Percentiles rank a stretch among this genome's conserved stretches.
phyloP scores from a whole-genome alignment of 2,113 vertebrate species.

The Pipra filicauda region DNA sequence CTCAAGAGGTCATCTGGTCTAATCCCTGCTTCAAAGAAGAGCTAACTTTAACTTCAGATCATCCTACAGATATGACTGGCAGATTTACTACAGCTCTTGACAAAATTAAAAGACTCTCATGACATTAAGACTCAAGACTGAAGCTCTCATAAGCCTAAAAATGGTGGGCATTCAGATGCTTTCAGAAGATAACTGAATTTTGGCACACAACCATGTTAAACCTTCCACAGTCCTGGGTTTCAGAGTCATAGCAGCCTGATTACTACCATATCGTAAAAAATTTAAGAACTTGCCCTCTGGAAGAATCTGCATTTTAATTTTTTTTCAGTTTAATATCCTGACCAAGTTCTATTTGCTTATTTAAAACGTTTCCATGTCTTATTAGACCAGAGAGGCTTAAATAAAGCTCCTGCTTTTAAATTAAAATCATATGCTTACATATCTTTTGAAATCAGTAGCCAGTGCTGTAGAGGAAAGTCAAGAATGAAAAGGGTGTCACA shows the following conservation, averaged over 20 bases:
- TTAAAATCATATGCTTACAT: background rate
- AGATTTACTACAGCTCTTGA: background rate
- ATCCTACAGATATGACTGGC: constrained; percentile 13
- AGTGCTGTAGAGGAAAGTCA: background rate
- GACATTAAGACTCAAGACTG: background rate
- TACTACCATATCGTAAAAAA: background rate
- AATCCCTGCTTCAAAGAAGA: constrained; percentile 27
- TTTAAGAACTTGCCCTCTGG: background rate
- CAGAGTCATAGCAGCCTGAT: background rate
- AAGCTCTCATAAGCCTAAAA: background rate
- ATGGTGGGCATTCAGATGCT: background rate
- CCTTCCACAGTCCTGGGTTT: background rate
- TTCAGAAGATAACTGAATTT: background rate
- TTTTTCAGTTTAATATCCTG: background rate
- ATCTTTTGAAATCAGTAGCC: background rate
- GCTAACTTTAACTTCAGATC: constrained; percentile 51
- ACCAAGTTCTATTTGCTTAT: background rate
- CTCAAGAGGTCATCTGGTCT: constrained; percentile 24
- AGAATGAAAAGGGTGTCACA: background rate
- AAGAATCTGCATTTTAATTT: background rate
- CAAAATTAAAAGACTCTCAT: background rate
- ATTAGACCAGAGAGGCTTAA: background rate
- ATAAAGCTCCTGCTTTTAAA: background rate
- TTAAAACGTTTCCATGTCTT: background rate
- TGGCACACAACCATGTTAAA: background rate